These are phyloP conservation scores for Gallirallus australis DNA, from an alignment of 2,797 vertebrate species.

Conservation along the genomic window DNA sequence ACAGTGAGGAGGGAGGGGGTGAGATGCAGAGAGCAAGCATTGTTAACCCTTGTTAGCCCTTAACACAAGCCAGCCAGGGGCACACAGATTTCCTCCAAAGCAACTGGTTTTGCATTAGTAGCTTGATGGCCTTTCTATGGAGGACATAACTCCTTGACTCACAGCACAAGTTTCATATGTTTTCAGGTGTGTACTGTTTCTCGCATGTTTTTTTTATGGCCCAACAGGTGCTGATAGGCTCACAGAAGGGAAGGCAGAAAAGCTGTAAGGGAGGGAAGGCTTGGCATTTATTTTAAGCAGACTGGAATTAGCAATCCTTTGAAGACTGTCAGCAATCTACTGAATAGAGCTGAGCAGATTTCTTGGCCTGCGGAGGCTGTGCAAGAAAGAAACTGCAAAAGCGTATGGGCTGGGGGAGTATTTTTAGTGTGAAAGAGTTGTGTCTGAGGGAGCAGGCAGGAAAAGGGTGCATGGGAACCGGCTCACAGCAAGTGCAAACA, in stretches of 20 bases:
- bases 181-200: background rate
- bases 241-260: background rate
- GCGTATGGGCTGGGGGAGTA: background rate
- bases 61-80: background rate
- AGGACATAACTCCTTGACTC: fast-evolving
- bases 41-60: constrained; percentile 74
- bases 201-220: background rate
- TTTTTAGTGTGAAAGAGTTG: background rate
- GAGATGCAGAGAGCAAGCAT: background rate
- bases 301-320: constrained; percentile 2
- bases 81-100: background rate
- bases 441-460: background rate
- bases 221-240: background rate
- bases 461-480: background rate
- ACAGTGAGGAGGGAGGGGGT: constrained; percentile 45
- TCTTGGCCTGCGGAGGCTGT: background rate
- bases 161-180: fast-evolving
- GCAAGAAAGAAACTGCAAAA: background rate
- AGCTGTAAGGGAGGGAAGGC: background rate
- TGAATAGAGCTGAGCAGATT: background rate
- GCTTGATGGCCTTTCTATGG: background rate
- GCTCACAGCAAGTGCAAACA: background rate
- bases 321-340: background rate
- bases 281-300: background rate
- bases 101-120: background rate